phyloP scores from a whole-genome alignment of 2,797 vertebrate genomes.

The Pyrocephalus nanus region DNA sequence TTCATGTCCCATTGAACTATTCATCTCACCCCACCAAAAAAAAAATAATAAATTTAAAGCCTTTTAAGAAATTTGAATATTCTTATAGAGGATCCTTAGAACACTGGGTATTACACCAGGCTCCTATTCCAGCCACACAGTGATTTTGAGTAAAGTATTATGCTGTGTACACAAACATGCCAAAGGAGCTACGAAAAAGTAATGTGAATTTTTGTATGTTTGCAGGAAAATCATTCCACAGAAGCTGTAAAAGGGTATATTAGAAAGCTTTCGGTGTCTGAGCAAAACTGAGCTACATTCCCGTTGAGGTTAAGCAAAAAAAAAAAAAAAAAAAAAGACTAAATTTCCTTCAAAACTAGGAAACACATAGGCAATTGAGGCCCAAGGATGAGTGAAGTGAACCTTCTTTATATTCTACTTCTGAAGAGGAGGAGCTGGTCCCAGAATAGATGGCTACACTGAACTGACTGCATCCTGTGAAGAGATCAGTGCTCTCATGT shows the following conservation, averaged over 20 bases:
- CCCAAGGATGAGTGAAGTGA: background rate
- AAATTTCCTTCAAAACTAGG: background rate
- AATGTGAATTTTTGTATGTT: background rate
- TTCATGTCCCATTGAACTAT: background rate
- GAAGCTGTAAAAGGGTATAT: background rate
- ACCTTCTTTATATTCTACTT: background rate
- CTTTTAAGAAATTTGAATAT: background rate
- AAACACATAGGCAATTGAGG: fast-evolving
- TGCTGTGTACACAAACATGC: background rate
- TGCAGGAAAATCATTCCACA: background rate
- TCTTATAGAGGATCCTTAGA: background rate
- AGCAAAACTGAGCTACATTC: background rate
- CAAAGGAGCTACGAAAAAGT: background rate
- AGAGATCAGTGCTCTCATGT: background rate
- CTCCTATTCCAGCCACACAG: background rate
- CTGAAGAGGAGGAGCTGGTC: background rate
- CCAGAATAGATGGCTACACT: background rate
- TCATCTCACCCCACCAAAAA: background rate
- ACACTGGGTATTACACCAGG: background rate
- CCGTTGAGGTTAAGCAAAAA: background rate
- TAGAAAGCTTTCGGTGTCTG: background rate
- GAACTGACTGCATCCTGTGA: background rate
- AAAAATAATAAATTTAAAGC: background rate
- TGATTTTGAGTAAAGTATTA: background rate
- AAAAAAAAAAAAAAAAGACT: background rate